Evolutionary conservation across 1,140 invertebrate species (phyloP).

Genomic region (Drosophila burlai): DNA sequence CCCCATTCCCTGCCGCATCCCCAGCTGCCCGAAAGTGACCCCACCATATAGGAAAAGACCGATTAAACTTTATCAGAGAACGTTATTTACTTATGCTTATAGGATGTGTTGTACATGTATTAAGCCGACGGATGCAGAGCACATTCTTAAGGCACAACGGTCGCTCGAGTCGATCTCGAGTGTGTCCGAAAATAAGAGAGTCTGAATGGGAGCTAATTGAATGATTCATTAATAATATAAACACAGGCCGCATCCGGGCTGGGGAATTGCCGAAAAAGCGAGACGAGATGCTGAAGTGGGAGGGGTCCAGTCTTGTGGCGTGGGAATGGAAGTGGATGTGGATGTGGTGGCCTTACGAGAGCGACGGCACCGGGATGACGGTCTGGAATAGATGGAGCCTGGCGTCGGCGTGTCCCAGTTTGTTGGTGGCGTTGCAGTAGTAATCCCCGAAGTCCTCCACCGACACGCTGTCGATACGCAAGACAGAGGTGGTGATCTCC

Average conservation of each 20-base stretch:
- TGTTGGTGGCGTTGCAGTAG: constrained; percentile 91
- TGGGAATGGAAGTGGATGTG: constrained; percentile 31
- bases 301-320: constrained; percentile 68
- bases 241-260: constrained; percentile 62
- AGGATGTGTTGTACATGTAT: constrained; percentile 41
- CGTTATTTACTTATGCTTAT: constrained; percentile 52
- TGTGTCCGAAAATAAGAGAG: constrained; percentile 56
- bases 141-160: constrained; percentile 69
- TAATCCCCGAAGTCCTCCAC: constrained; percentile 92
- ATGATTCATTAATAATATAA: constrained; percentile 80
- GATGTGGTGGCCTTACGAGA: constrained; percentile 31
- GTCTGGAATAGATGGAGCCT: constrained; percentile 89
- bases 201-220: constrained; percentile 78
- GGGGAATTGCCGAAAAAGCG: constrained; percentile 70
- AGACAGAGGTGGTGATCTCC: constrained; percentile 92
- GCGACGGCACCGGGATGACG: constrained; percentile 72
- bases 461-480: constrained; percentile 91
- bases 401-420: constrained; percentile 89
- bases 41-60: constrained; percentile 30
- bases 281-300: constrained; percentile 30
- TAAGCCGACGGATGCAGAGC: constrained; percentile 45
- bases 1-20: not conserved
- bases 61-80: constrained; percentile 49
- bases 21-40: constrained; percentile 2
- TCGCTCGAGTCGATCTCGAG: constrained; percentile 44